Percentiles rank a stretch among this genome's conserved stretches.
These are phyloP conservation scores for Drosophila recens DNA, from an alignment of 2,888 invertebrate species.

Conservation along the genomic window DNA sequence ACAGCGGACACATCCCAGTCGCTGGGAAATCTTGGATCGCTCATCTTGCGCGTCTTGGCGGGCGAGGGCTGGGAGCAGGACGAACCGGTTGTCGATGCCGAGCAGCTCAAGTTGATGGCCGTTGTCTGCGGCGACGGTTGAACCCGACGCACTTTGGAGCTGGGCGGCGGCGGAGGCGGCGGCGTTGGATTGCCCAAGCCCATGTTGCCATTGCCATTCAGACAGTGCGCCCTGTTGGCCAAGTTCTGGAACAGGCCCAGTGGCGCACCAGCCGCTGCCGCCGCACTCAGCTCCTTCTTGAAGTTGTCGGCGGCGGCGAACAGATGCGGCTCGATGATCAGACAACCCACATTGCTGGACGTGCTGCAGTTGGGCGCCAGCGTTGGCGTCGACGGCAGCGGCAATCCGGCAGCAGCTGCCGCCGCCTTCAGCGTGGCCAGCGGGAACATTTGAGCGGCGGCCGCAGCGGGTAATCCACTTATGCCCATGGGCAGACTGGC, in stretches of 20 bases:
- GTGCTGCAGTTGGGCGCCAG: conserved; percentile 71
- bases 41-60: conserved; percentile 76
- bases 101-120: conserved; percentile 82
- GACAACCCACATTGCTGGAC: conserved; percentile 78
- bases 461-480: conserved; percentile 53
- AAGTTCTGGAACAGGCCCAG: conserved; percentile 80
- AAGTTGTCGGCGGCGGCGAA: conserved; percentile 82
- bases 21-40: conserved; percentile 63
- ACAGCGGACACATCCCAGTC: conserved; percentile 83
- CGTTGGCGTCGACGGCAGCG: conserved; percentile 58
- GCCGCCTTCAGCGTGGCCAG: conserved; percentile 73
- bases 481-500: conserved; percentile 63
- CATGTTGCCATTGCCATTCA: conserved; percentile 44
- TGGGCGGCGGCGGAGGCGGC: conserved; percentile 58
- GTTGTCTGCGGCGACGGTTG: conserved; percentile 82
- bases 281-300: conserved; percentile 79
- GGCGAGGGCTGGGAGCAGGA: conserved; percentile 61
- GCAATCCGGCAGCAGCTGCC: conserved; percentile 64
- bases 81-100: conserved; percentile 40
- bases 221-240: conserved; percentile 59
- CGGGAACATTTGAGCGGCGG: conserved; percentile 75
- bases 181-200: conserved; percentile 58
- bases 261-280: conserved; percentile 73
- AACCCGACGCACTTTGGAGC: conserved; percentile 77
- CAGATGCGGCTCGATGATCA: conserved; percentile 81